A percentile compares a stretch with the other conserved stretches of the same genome.
Conservation (phyloP, 1,140 invertebrate genomes). For the Cydia splendana region DNA sequence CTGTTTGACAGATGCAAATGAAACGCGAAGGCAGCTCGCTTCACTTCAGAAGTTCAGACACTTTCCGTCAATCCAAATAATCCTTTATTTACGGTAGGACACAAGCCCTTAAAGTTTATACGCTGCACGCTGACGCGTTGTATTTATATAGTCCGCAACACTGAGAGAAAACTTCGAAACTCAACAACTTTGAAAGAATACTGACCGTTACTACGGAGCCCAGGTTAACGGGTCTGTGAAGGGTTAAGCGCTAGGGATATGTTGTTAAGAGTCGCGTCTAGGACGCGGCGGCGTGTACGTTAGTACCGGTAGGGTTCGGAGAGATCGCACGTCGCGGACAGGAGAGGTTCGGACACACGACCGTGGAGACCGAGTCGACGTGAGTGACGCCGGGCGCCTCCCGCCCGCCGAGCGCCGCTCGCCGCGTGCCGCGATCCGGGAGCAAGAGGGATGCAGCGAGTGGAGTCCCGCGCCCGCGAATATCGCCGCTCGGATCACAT, state of each 20-base stretch:
- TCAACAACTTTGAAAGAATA: conserved; percentile 34
- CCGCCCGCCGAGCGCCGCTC: conserved; percentile 61
- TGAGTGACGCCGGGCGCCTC: conserved; percentile 69
- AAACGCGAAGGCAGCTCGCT: conserved; percentile 48
- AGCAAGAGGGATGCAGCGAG: conserved; percentile 76
- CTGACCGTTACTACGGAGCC: conserved; percentile 39
- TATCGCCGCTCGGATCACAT: conserved; percentile 72
- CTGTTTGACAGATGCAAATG: conserved; percentile 68
- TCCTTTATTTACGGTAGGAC: conserved; percentile 49
- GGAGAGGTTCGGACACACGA: conserved; percentile 75
- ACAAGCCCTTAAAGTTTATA: conserved; percentile 47
- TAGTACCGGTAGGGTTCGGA: conserved; percentile 70
- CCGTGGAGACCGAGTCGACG: conserved; percentile 70
- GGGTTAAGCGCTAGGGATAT: conserved; percentile 40
- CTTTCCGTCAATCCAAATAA: conserved; percentile 69
- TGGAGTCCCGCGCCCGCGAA: conserved; percentile 64
- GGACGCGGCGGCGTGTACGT: conserved; percentile 57
- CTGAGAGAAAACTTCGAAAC: conserved; percentile 35
- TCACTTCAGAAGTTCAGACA: conserved; percentile 51
- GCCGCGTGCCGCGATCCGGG: conserved; percentile 66
- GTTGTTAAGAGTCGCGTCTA: conserved; percentile 48
- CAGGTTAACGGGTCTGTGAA: conserved; percentile 40
- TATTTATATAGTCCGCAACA: conserved; percentile 42
- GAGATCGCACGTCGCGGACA: conserved; percentile 71
- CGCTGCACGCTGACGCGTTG: conserved; percentile 39